phyloP scores from a whole-genome alignment of 1,140 invertebrate genomes.

The Atopsyche davidsoni region DNA sequence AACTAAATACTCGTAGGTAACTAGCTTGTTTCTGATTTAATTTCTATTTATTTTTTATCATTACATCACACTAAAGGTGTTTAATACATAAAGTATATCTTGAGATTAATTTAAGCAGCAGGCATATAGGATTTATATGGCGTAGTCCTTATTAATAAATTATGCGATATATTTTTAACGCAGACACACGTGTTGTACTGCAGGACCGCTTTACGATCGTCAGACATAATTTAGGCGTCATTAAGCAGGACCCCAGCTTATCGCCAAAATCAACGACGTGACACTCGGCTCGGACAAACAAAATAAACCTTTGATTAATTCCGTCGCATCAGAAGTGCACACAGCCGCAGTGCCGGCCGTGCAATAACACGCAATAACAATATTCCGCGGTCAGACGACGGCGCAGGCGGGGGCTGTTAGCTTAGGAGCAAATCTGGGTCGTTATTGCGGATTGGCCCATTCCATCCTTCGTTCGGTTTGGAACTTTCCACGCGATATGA shows the following conservation, averaged over 20 bases:
- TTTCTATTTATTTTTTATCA: no score
- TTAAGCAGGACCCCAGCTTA: slow-evolving; percentile 2
- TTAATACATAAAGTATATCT: no score
- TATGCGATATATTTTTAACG: no score
- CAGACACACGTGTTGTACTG: not conserved
- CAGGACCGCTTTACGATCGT: not conserved
- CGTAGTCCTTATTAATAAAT: not conserved
- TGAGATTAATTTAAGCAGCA: no score
- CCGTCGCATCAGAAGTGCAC: not conserved
- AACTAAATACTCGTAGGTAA: no score
- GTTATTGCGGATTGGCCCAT: slow-evolving; percentile 20
- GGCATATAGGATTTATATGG: no score
- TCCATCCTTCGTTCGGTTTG: slow-evolving; percentile 1
- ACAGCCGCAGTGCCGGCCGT: no score
- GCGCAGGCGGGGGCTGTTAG: slow-evolving; percentile 15
- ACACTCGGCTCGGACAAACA: not conserved
- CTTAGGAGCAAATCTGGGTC: slow-evolving; percentile 19
- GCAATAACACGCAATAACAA: no score
- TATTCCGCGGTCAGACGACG: slow-evolving; percentile 10
- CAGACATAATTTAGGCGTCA: not conserved
- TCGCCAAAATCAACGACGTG: slow-evolving; percentile 5
- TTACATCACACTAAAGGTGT: no score
- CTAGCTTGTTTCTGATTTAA: no score
- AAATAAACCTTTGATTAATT: no score
- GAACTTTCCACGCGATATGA: slow-evolving; percentile 11